A percentile compares a stretch with the other conserved stretches of the same genome.
phyloP scores from a whole-genome alignment of 2,797 vertebrate genomes.

The Coluber constrictor region DNA sequence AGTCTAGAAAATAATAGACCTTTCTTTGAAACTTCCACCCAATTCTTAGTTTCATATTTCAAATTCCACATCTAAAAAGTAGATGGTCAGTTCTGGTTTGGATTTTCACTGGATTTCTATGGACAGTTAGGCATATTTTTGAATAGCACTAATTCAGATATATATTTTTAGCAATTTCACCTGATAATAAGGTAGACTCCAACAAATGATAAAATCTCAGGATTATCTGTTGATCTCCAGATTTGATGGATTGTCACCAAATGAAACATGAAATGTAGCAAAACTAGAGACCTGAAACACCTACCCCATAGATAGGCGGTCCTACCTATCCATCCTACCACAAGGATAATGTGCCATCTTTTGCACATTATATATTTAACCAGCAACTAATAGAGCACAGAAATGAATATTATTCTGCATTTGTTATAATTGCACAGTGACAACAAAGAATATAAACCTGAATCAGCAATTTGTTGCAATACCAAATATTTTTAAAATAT shows the following conservation, averaged over 20 bases:
- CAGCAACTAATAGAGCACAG: not conserved
- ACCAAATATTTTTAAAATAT: constrained; percentile 27
- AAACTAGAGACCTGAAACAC: not conserved
- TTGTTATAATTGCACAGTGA: not conserved
- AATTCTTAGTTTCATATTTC: not conserved
- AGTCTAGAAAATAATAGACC: not conserved
- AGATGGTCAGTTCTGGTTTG: not conserved
- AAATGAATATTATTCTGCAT: not conserved
- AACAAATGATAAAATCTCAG: not conserved
- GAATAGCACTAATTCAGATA: not conserved
- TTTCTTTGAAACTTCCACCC: not conserved
- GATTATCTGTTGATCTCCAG: not conserved
- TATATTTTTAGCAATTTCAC: not conserved
- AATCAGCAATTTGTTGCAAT: not conserved
- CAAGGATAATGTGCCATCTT: not conserved
- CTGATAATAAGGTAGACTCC: not conserved
- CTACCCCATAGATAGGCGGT: no score
- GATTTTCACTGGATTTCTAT: not conserved
- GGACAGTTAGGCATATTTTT: not conserved
- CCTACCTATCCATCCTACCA: no score
- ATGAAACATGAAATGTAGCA: not conserved
- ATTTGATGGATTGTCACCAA: not conserved
- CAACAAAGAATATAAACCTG: not conserved
- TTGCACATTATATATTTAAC: not conserved
- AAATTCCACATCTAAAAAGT: not conserved